phyloP scores from a whole-genome alignment of 2,113 vertebrate genomes.

The Smithornis capensis region DNA sequence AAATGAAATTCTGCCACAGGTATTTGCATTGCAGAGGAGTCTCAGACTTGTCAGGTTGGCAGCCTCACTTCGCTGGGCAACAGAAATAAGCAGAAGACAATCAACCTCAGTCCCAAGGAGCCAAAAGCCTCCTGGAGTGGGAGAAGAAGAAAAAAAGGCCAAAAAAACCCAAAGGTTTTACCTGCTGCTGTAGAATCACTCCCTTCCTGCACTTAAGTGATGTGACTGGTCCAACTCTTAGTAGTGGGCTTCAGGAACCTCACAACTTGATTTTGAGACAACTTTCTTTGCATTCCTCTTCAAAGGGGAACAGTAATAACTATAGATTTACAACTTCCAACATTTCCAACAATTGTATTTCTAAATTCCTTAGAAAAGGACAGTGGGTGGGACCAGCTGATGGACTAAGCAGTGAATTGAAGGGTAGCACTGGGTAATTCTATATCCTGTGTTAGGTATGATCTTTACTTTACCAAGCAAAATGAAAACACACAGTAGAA shows the following conservation, averaged over 20 bases:
- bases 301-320: background rate
- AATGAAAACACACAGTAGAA: background rate
- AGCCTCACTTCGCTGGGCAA: background rate
- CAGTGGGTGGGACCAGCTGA: background rate
- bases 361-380: background rate
- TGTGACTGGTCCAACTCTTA: background rate
- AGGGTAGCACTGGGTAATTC: background rate
- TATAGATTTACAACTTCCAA: background rate
- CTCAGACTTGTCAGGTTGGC: background rate
- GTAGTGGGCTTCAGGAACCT: background rate
- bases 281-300: background rate
- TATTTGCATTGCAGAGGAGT: background rate
- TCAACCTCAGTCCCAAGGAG: background rate
- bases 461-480: background rate
- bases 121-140: background rate
- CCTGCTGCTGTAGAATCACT: background rate
- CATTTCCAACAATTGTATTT: background rate
- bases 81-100: background rate
- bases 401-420: background rate
- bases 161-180: background rate
- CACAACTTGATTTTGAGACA: background rate
- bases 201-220: background rate
- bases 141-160: too few relatives aligned
- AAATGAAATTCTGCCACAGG: background rate
- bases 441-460: background rate